Evolutionary conservation across 2,113 vertebrate species (phyloP), one percentile per base, ranked within the genome.

Genomic region (Propithecus coquereli): DNA sequence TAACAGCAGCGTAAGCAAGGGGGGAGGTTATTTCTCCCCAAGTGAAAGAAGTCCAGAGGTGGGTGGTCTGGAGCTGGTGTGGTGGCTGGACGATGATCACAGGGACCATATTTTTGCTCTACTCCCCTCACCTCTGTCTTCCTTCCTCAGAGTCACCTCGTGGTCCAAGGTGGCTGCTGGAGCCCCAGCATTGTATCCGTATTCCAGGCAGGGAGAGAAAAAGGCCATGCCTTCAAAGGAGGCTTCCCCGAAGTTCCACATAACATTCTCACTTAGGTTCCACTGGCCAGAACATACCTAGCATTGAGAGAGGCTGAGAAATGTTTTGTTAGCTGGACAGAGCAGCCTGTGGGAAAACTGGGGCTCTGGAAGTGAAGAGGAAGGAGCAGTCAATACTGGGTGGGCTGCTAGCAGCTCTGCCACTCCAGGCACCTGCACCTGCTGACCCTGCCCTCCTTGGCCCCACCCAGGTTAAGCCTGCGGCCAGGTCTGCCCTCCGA

Each of bases 381-480:
- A 57, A 43, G 18, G 43, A 77, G 9, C 20, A 20, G 12, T 11
- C 2, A 4, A 9, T 50, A 6, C 2, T 13, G 3, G 10, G 0
- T 43, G 22, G 52, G 45, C 18, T 37, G 2, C 6, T 5, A 18
- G 5, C 43, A 87, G 37, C 93, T 43, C 9, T 47, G 40, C 73
- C 5, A 5, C 5, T 11, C 23, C 6, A 11, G 9, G 0, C 25
- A 23, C 68, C 73, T 23, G n/a, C 47, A 3, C 40, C 65, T 7
- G 18, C 18, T 2, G 57, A 23, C 47, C 45, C 66, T 27, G 50
- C 37, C 40, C 45, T 30, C 34, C 32, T 11, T 30, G 50, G 68
- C 57, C 12, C 1, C 17, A 8, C 79, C 79, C 63, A 11, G 0
- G 3, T 8, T 17, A 23, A 3, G 43, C 76, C 30, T 1, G 6